Evolutionary conservation across 2,797 vertebrate genomes (phyloP).

Genomic region (Macrochelys suwanniensis): DNA sequence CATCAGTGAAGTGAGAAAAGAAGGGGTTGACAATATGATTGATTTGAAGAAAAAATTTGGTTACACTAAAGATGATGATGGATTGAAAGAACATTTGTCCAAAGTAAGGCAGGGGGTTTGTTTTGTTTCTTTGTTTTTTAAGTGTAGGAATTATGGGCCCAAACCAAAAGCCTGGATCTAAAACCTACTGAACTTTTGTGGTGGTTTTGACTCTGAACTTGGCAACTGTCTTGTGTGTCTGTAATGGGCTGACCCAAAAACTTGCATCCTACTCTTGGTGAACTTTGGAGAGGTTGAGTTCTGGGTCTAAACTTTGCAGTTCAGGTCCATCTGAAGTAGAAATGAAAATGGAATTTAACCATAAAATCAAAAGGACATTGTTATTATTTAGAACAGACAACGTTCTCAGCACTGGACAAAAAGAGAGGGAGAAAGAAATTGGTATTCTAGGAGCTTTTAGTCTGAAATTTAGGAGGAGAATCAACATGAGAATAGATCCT

Average conservation of each 20-base stretch:
- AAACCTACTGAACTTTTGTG: neutral
- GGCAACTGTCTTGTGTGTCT: neutral
- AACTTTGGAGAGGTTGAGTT: neutral
- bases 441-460: neutral
- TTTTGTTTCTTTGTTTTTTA: neutral
- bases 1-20: constrained; percentile 79
- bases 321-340: neutral
- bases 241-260: neutral
- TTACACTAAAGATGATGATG: constrained; percentile 71
- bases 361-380: neutral
- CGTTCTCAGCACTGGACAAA: neutral
- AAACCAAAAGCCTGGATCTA: neutral
- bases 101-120: constrained; percentile 62
- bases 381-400: neutral
- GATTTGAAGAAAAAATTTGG: constrained; percentile 81
- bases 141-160: neutral
- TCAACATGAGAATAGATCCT: neutral
- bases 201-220: neutral
- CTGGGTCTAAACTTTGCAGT: neutral
- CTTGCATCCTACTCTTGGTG: neutral
- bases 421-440: neutral
- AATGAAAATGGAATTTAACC: neutral
- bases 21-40: constrained; percentile 78
- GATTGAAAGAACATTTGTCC: constrained; percentile 65
- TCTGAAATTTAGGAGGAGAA: neutral